These are phyloP conservation scores for Pocillopora verrucosa DNA, from an alignment of 64 coral and sea anemone species.

Conservation along the genomic window DNA sequence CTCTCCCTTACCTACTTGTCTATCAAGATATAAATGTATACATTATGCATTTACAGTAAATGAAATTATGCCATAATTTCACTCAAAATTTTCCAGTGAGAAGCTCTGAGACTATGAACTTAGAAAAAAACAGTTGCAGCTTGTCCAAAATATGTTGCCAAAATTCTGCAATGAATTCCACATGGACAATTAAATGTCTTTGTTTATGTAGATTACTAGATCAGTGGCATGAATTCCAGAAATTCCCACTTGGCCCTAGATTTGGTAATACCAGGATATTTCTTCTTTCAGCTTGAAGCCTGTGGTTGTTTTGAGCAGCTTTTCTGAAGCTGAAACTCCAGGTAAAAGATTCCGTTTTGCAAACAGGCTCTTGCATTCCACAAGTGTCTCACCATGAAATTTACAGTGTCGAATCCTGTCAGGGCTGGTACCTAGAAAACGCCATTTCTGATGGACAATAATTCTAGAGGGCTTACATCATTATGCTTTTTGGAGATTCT, in stretches of 20 bases:
- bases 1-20: no score
- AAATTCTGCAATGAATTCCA: conserved; percentile 18
- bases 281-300: conserved; percentile 31
- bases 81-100: conserved; percentile 37
- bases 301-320: conserved; percentile 18
- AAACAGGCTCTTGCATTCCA: conserved; percentile 44
- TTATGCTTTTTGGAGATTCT: no score
- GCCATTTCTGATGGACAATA: no score
- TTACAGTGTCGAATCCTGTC: neutral
- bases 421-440: no score
- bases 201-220: conserved; percentile 54
- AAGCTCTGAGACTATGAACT: conserved; percentile 41
- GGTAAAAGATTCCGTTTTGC: conserved; percentile 21
- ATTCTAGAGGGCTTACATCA: no score
- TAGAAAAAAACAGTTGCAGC: conserved; percentile 15
- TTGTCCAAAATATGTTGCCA: conserved; percentile 26
- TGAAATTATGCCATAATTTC: conserved; percentile 44
- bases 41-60: conserved; percentile 47
- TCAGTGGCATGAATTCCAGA: conserved; percentile 37
- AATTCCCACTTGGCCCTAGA: conserved; percentile 56
- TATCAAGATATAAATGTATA: no score
- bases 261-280: conserved; percentile 56
- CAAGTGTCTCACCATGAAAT: conserved; percentile 7
- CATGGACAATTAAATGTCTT: conserved; percentile 50
- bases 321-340: conserved; percentile 23